These are phyloP conservation scores for Aegotheles bennettii DNA, from an alignment of 2,113 vertebrate genomes.

Conservation along the genomic window DNA sequence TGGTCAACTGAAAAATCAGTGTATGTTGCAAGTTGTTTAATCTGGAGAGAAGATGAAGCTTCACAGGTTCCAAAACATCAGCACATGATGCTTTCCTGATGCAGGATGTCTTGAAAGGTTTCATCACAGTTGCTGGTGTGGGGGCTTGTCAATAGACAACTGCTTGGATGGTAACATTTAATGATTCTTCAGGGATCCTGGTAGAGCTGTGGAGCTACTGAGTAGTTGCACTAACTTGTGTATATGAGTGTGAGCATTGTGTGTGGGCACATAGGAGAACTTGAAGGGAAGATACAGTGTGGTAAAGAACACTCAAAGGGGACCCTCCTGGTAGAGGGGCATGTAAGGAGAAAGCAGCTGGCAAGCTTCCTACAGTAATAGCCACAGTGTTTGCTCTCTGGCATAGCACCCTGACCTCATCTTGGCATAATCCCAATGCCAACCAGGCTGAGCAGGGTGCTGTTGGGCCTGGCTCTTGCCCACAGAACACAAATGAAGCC, in stretches of 20 bases:
- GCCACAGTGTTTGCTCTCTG: neutral
- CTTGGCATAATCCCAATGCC: neutral
- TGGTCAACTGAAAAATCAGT: neutral
- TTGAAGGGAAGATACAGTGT: neutral
- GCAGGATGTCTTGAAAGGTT: neutral
- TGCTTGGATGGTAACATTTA: neutral
- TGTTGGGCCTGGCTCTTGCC: neutral
- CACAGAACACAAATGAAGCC: neutral
- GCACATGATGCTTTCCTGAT: neutral
- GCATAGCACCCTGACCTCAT: conserved; percentile 8
- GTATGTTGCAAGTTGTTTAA: neutral
- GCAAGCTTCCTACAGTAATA: neutral
- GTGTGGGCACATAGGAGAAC: neutral
- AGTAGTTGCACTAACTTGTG: neutral
- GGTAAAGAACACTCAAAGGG: neutral
- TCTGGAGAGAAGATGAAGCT: neutral
- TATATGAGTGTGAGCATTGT: neutral
- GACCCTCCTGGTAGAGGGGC: neutral
- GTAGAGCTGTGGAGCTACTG: neutral
- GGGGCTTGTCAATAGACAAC: neutral
- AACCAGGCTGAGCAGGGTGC: neutral
- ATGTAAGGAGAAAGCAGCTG: neutral
- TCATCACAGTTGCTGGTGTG: neutral
- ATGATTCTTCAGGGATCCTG: neutral
- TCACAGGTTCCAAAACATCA: neutral